Base-by-base conservation (phyloP, 2,113 vertebrate genomes). In the Zosterops pallidus region DNA sequence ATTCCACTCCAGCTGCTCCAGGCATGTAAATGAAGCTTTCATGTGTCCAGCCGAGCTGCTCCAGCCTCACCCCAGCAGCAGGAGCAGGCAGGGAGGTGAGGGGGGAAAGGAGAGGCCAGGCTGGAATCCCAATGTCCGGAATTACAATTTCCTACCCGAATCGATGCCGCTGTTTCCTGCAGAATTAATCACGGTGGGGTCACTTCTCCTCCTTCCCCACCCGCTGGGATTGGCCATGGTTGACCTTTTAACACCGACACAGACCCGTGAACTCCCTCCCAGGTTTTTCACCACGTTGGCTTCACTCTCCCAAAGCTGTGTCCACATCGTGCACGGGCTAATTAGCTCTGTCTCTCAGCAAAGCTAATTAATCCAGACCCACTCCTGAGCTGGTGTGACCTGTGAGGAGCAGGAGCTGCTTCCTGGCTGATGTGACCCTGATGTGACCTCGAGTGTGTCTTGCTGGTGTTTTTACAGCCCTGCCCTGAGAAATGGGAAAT, bases 211-310 rank as follows among this genome's bases (percentile, higher is more conserved):
- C 26, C 39, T 62, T 37, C 70, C 53, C 49, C 76, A 7, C 57
- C 9, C 21, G 1, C 37, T 3, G 44, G 33, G 41, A 3, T 21
- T 57, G 14, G 28, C n/a, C 37, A 3, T 31, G 39, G 0, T 0
- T 17, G 55, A 33, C 35, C 67, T 80, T 17, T 41, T 14, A 55
- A 42, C 35, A 4, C 39, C 33, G 9, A 8, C 17, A 37, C 31
- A 23, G 53, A 8, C 9, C 7, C 25, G 0, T 9, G 42, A 42
- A 15, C 9, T 24, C 17, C 12, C 16, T 26, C 28, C 0, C 4
- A 4, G 19, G 12, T 7, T 4, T 26, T 49, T 44, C 5, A 3
- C 2, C 7, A 0, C 0, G 2, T 33, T 24, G 7, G 9, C 64
- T 47, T 26, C 24, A 1, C 0, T 3, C 28, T 87, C 18, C 46